These are phyloP conservation scores for Grallaria varia DNA, from an alignment of 2,113 vertebrate species.

Conservation along the genomic window DNA sequence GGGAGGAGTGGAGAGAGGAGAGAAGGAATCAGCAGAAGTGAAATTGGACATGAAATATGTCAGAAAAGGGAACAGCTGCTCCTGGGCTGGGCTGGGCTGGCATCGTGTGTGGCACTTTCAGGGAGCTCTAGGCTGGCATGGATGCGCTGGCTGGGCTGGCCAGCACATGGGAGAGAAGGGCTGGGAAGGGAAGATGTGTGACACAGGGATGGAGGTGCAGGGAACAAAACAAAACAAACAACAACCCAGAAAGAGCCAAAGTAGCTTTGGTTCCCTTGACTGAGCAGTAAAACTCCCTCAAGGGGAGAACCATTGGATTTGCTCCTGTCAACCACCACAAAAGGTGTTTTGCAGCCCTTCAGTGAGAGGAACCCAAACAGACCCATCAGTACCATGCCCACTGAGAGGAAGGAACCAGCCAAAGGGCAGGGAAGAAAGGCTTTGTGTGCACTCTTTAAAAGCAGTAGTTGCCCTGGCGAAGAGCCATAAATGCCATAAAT, in stretches of 20 bases:
- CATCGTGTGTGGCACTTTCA: background rate
- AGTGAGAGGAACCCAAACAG: background rate
- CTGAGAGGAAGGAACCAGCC: background rate
- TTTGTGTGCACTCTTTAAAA: background rate
- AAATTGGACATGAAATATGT: background rate
- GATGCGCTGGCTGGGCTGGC: background rate
- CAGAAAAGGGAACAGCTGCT: constrained; percentile 20
- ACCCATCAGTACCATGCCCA: background rate
- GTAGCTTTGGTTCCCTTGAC: background rate
- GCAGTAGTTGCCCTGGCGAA: background rate
- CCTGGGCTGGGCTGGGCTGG: background rate
- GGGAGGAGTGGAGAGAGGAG: background rate
- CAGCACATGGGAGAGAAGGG: background rate
- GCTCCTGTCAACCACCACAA: background rate
- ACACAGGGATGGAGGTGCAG: background rate
- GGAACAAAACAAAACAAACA: background rate
- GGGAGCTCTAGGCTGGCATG: background rate
- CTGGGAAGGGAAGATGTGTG: background rate
- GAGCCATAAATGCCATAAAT: background rate
- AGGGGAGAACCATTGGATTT: background rate
- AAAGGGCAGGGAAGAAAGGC: background rate
- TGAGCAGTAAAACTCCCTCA: background rate
- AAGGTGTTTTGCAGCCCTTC: background rate
- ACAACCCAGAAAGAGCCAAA: background rate
- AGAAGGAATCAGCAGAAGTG: background rate